These are phyloP conservation scores for Tenrec ecaudatus DNA, from an alignment of 2,113 vertebrate species.

Conservation along the genomic window DNA sequence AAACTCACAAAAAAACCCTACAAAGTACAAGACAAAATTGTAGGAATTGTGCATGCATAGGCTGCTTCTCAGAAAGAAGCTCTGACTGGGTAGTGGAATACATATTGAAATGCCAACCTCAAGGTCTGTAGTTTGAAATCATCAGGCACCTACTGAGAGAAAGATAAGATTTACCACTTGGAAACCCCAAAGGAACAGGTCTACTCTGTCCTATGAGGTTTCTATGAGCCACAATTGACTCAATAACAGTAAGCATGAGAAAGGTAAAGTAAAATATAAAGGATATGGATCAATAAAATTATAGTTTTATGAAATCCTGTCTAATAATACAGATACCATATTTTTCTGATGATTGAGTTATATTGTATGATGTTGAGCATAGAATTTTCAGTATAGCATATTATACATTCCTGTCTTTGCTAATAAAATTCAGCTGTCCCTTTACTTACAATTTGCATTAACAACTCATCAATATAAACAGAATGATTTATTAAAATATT, in stretches of 20 bases:
- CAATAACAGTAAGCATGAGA: neutral
- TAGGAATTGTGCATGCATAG: neutral
- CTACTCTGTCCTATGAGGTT: too few relatives aligned
- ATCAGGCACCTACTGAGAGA: too few relatives aligned
- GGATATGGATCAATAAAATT: neutral
- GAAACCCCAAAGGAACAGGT: too few relatives aligned
- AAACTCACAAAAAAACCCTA: neutral
- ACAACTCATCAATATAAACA: conserved; percentile 74
- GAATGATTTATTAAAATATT: conserved; percentile 79
- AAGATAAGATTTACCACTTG: too few relatives aligned
- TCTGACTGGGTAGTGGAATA: neutral
- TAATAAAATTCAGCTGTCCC: conserved; percentile 80
- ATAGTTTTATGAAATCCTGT: neutral
- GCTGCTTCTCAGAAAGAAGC: neutral
- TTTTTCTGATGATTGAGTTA: conserved; percentile 8
- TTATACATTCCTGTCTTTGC: conserved; percentile 72
- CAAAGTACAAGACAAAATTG: neutral
- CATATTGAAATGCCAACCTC: too few relatives aligned
- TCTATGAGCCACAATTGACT: too few relatives aligned
- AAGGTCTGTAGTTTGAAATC: too few relatives aligned
- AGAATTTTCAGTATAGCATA: conserved; percentile 40
- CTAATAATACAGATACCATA: neutral
- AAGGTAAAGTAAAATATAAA: neutral
- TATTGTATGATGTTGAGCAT: neutral
- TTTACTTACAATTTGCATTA: conserved; percentile 81